A percentile compares a stretch with the other conserved stretches of the same genome.
Evolutionary conservation across 2,797 vertebrate species (phyloP).

Genomic region (Eulemur mongoz): DNA sequence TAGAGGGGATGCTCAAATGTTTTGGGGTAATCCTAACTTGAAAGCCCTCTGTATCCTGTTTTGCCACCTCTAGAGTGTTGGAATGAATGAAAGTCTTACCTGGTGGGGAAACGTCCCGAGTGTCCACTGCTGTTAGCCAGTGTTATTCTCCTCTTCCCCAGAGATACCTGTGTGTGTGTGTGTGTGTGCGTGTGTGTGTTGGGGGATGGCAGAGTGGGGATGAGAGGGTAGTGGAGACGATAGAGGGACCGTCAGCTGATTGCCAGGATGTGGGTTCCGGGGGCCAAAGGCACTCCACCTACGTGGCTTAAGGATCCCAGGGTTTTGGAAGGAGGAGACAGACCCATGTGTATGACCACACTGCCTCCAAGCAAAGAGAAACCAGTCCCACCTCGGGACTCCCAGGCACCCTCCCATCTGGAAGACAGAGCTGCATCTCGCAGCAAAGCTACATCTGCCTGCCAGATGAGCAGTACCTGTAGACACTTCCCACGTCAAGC

Average conservation of each 20-base stretch:
- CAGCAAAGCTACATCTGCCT: conserved; percentile 67
- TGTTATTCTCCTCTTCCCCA: background rate
- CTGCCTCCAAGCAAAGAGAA: conserved; percentile 8
- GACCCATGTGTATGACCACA: background rate
- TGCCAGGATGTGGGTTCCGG: background rate
- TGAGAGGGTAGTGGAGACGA: background rate
- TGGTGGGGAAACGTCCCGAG: background rate
- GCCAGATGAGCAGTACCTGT: conserved; percentile 78
- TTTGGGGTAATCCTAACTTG: background rate
- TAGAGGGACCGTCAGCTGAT: background rate
- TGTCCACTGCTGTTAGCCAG: background rate
- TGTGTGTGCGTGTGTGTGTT: background rate
- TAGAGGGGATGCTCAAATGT: background rate
- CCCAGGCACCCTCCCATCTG: conserved; percentile 63
- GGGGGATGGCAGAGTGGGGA: too few relatives aligned
- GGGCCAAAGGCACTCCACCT: background rate
- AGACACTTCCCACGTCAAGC: conserved; percentile 64
- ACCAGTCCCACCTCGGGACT: background rate
- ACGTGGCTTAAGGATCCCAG: background rate
- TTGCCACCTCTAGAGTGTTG: background rate
- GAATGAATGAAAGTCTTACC: background rate
- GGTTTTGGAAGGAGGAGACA: background rate
- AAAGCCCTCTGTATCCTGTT: background rate
- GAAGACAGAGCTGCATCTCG: conserved; percentile 68
- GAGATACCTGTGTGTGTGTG: background rate